Percentiles rank a stretch among this genome's conserved stretches.
Evolutionary conservation across 2,113 vertebrate species (phyloP).

Genomic region (Grantiella picta): DNA sequence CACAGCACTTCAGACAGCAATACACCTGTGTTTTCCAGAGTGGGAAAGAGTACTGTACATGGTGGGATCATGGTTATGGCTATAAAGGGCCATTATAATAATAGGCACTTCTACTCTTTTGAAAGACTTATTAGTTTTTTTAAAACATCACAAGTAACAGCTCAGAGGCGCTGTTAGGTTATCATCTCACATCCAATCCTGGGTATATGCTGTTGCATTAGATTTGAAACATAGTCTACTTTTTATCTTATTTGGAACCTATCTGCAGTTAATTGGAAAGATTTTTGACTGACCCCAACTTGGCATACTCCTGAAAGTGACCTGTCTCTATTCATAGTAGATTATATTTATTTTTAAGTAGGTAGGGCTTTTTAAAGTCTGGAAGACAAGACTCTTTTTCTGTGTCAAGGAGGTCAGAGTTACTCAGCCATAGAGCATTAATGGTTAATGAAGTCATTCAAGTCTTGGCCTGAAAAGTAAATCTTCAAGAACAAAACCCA

Average conservation of each 20-base stretch:
- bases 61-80: not conserved
- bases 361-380: not conserved
- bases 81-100: not conserved
- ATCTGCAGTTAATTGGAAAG: not conserved
- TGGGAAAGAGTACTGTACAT: not conserved
- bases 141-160: not conserved
- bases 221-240: not conserved
- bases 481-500: not conserved
- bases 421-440: not conserved
- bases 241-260: not conserved
- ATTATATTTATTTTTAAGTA: not conserved
- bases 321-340: not conserved
- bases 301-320: not conserved
- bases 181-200: not conserved
- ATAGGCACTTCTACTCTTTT: not conserved
- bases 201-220: not conserved
- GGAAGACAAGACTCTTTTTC: not conserved
- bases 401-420: not conserved
- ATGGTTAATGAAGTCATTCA: not conserved
- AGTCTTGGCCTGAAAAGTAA: constrained; percentile 21
- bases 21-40: not conserved
- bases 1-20: not conserved
- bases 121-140: not conserved
- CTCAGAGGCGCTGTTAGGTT: not conserved
- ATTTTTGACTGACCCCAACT: not conserved